These are phyloP conservation scores for Nasonia giraulti DNA, from an alignment of 1,140 invertebrate genomes.

Conservation along the genomic window DNA sequence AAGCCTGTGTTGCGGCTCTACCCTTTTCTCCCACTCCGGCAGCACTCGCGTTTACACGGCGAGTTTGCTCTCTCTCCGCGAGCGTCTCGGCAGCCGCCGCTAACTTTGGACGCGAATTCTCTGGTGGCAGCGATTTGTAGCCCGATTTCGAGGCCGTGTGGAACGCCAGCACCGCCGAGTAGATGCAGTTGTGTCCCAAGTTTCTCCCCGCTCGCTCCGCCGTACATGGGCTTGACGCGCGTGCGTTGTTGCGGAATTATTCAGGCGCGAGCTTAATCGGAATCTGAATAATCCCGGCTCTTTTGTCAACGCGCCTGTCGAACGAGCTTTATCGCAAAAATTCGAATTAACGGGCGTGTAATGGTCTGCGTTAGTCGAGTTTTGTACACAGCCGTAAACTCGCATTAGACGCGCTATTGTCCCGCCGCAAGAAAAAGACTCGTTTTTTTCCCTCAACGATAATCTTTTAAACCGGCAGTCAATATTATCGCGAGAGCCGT, in stretches of 20 bases:
- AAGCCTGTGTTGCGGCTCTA: not conserved
- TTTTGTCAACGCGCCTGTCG: not conserved
- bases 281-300: not conserved
- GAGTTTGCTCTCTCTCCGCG: conserved; percentile 17
- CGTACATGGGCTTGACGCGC: not conserved
- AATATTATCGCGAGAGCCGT: not conserved
- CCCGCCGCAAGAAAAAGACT: not conserved
- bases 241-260: not conserved
- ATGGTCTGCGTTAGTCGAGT: too few relatives aligned
- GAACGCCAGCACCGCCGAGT: not conserved
- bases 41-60: not conserved
- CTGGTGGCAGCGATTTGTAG: conserved; percentile 31
- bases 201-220: not conserved
- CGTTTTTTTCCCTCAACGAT: not conserved
- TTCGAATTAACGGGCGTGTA: too few relatives aligned
- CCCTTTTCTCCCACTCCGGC: not conserved
- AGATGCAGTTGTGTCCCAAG: not conserved
- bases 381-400: too few relatives aligned
- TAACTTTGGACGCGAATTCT: conserved; percentile 18
- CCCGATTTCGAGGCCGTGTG: conserved; percentile 9
- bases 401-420: not conserved
- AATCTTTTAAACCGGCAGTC: not conserved
- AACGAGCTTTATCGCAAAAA: not conserved
- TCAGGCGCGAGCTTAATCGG: not conserved
- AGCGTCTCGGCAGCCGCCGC: not conserved